These are phyloP conservation scores for Zaprionus africanus DNA, from an alignment of 1,140 invertebrate genomes.

Conservation along the genomic window DNA sequence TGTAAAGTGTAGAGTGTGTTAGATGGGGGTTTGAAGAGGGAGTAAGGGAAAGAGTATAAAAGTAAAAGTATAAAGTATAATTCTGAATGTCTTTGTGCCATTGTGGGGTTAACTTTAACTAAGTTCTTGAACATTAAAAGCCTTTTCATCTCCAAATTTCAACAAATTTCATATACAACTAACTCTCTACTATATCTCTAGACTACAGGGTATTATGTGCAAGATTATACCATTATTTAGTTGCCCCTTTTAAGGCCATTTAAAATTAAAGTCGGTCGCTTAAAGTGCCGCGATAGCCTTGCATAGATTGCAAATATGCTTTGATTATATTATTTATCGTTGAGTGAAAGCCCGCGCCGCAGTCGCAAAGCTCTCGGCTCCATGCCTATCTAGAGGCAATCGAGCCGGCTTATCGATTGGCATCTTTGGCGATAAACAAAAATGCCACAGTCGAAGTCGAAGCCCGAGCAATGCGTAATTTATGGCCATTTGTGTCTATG, in stretches of 20 bases:
- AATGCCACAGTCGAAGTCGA: slow-evolving; percentile 52
- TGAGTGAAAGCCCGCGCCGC: slow-evolving; percentile 61
- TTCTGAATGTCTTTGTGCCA: too few relatives aligned
- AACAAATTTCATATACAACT: background rate
- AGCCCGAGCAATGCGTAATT: slow-evolving; percentile 63
- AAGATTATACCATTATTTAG: background rate
- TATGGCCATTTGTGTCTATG: slow-evolving; percentile 71
- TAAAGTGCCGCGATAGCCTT: slow-evolving; percentile 72
- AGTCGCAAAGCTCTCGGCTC: background rate
- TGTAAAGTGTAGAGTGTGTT: background rate
- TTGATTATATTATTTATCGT: slow-evolving; percentile 60
- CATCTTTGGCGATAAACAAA: slow-evolving; percentile 64
- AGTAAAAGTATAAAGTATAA: too few relatives aligned
- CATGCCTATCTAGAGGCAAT: slow-evolving; percentile 62
- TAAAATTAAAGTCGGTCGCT: slow-evolving; percentile 79
- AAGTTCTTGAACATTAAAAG: accelerated
- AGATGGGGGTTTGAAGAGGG: background rate
- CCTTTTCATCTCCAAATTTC: too few relatives aligned
- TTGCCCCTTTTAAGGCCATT: slow-evolving; percentile 52
- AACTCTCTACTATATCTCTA: background rate
- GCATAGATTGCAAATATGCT: slow-evolving; percentile 66
- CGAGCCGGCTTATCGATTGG: slow-evolving; percentile 32
- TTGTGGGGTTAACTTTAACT: background rate
- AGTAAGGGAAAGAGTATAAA: too few relatives aligned
- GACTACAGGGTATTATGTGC: background rate